Evolutionary conservation across 2,113 vertebrate species (phyloP).

Genomic region (Athene noctua): DNA sequence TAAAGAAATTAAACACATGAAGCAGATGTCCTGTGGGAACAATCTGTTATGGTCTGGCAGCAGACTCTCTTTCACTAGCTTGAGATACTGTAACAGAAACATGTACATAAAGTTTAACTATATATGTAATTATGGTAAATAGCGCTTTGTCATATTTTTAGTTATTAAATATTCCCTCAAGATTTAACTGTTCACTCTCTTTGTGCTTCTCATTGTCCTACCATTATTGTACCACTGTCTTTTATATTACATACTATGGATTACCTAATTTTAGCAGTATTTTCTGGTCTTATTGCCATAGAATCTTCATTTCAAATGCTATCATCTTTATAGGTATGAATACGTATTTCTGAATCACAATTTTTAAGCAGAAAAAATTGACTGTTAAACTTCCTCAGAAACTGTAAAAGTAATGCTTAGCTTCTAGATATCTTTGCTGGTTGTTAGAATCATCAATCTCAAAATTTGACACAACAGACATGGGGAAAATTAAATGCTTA

Average conservation of each 20-base stretch:
- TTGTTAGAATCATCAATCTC: not conserved
- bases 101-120: constrained; percentile 59
- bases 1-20: constrained; percentile 60
- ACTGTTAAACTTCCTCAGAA: not conserved
- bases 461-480: not conserved
- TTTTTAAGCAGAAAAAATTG: constrained; percentile 37
- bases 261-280: constrained; percentile 37
- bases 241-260: not conserved
- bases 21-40: constrained; percentile 57
- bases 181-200: constrained; percentile 60
- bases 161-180: constrained; percentile 65
- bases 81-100: constrained; percentile 50
- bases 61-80: constrained; percentile 50
- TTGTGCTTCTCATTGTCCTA: not conserved
- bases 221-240: not conserved
- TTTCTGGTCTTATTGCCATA: constrained; percentile 45
- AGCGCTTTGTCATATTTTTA: constrained; percentile 65
- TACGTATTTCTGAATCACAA: constrained; percentile 32
- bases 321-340: constrained; percentile 15
- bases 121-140: constrained; percentile 69
- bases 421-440: not conserved
- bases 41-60: constrained; percentile 62
- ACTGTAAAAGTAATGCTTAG: not conserved
- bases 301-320: constrained; percentile 26
- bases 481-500: not conserved